These are phyloP conservation scores for Nemurella pictetii DNA, from an alignment of 2,888 invertebrate genomes.

Conservation along the genomic window DNA sequence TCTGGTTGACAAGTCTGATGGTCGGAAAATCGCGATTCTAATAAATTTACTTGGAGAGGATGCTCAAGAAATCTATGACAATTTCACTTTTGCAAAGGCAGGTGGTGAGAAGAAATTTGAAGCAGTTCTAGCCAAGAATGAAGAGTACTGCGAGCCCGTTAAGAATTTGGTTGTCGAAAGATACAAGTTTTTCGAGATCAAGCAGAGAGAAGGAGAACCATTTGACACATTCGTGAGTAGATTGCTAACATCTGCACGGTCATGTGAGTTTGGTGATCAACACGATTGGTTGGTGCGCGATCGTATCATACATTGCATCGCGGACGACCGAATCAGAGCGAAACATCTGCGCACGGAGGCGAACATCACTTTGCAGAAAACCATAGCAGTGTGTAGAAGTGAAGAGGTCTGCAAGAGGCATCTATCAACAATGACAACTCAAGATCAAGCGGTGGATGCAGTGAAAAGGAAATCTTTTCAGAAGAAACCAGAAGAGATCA, in stretches of 20 bases:
- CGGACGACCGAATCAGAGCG: background rate
- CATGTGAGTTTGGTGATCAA: constrained; percentile 5
- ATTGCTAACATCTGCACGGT: background rate
- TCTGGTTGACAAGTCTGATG: background rate
- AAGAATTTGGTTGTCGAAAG: constrained; percentile 15
- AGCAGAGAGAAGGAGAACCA: constrained; percentile 1
- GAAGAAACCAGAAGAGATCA: background rate
- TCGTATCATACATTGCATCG: background rate
- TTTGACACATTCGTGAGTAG: constrained; percentile 6
- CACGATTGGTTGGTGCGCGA: background rate
- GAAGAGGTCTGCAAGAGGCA: background rate
- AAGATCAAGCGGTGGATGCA: background rate
- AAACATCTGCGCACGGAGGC: background rate
- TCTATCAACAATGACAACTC: background rate
- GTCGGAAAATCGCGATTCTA: constrained; percentile 4
- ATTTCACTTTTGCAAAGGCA: background rate
- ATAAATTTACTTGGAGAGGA: constrained; percentile 1
- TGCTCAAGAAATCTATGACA: background rate
- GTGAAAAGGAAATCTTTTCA: background rate
- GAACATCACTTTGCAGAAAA: background rate
- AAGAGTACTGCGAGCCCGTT: background rate
- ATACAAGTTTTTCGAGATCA: constrained; percentile 4
- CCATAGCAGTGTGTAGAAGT: background rate
- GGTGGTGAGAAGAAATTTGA: background rate
- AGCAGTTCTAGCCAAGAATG: background rate